A percentile compares a stretch with the other conserved stretches of the same genome.
Evolutionary conservation across 2,113 vertebrate genomes (phyloP).

Genomic region (Dicrurus megarhynchus): DNA sequence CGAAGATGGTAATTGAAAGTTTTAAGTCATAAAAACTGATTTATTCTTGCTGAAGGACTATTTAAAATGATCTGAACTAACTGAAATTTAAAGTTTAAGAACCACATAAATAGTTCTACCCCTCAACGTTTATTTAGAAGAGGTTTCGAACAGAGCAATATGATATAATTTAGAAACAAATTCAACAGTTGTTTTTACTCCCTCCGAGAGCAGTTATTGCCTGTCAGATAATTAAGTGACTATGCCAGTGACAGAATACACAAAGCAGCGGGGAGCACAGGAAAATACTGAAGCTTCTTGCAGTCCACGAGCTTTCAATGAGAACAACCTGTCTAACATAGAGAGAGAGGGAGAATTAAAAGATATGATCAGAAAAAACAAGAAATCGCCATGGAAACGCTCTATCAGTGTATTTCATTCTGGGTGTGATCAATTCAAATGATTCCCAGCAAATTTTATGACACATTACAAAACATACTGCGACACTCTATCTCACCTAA

Average conservation of each 20-base stretch:
- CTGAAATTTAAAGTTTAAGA: slow-evolving; percentile 60
- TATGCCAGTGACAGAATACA: not conserved
- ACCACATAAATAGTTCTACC: slow-evolving; percentile 28
- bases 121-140: slow-evolving; percentile 52
- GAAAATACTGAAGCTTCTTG: not conserved
- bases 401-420: not conserved
- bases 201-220: slow-evolving; percentile 11
- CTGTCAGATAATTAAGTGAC: slow-evolving; percentile 41
- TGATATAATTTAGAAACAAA: slow-evolving; percentile 28
- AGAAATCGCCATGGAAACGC: not conserved
- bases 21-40: slow-evolving; percentile 60
- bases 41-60: slow-evolving; percentile 52
- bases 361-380: slow-evolving; percentile 10
- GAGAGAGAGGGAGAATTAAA: not conserved
- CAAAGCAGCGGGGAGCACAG: not conserved
- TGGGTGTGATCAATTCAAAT: not conserved
- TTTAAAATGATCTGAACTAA: slow-evolving; percentile 61
- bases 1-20: slow-evolving; percentile 28
- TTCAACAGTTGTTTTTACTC: slow-evolving; percentile 42
- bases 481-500: not conserved
- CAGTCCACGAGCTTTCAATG: not conserved
- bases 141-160: not conserved
- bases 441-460: not conserved
- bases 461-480: not conserved
- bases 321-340: not conserved